Conservation (phyloP, 2,797 vertebrate species). For the Pseudochromis fuscus region DNA sequence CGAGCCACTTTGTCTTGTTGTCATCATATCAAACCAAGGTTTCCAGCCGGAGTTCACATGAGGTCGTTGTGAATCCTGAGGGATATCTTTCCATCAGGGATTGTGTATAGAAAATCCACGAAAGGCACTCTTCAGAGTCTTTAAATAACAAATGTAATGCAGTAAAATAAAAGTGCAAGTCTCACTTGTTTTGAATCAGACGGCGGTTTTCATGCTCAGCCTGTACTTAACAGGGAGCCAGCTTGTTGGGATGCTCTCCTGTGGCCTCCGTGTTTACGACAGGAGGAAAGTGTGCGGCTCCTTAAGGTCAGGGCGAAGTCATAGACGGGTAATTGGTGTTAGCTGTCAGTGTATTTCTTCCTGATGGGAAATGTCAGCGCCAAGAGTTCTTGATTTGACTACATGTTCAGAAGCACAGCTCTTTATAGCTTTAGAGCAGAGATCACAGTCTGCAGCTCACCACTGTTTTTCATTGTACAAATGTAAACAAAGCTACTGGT, state of each 20-base stretch:
- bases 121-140: conserved; percentile 24
- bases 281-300: conserved; percentile 20
- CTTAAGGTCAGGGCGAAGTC: conserved; percentile 44
- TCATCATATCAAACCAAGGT: conserved; percentile 12
- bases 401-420: neutral
- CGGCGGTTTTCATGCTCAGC: conserved; percentile 29
- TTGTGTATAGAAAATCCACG: conserved; percentile 10
- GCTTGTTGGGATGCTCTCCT: conserved; percentile 50
- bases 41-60: conserved; percentile 45
- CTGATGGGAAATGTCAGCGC: conserved; percentile 26
- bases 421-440: neutral
- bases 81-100: conserved; percentile 12
- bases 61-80: conserved; percentile 27
- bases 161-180: conserved; percentile 35
- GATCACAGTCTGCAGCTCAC: neutral
- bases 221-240: conserved; percentile 50
- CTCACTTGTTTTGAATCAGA: conserved; percentile 46
- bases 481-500: conserved; percentile 12
- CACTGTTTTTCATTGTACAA: neutral
- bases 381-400: conserved; percentile 9
- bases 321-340: conserved; percentile 34
- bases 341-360: conserved; percentile 21
- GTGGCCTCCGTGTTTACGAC: conserved; percentile 46
- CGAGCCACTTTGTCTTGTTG: neutral
- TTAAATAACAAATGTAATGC: conserved; percentile 42